Percentiles rank a stretch among this genome's conserved stretches.
Conservation (phyloP, 2,113 vertebrate genomes). For the Brienomyrus brachyistius region DNA sequence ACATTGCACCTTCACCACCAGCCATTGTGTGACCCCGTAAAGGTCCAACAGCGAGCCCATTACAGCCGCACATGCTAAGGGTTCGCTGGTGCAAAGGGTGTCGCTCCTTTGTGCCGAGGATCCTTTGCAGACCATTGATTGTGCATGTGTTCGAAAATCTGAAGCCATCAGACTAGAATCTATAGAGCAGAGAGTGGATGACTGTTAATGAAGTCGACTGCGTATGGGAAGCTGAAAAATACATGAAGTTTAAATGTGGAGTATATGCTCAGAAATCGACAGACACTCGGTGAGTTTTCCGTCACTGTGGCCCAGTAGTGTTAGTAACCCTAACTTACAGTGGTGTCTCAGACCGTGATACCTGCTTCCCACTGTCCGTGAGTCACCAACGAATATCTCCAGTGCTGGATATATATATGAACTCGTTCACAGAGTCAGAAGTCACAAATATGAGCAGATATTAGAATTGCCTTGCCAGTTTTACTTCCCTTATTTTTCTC, state of each 20-base stretch:
- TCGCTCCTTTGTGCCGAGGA: not conserved
- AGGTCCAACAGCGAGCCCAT: not conserved
- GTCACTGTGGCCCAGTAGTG: not conserved
- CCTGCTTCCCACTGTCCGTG: not conserved
- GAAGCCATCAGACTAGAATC: not conserved
- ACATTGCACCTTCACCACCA: not conserved
- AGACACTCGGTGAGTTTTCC: not conserved
- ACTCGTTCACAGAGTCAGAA: not conserved
- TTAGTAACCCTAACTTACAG: not conserved
- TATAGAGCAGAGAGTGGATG: not conserved
- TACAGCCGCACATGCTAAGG: not conserved
- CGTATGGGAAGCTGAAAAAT: not conserved
- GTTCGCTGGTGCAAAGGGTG: not conserved
- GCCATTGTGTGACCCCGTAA: not conserved
- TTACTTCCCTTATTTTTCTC: not conserved
- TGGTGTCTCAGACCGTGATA: not conserved
- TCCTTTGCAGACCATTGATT: not conserved
- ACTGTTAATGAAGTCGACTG: not conserved
- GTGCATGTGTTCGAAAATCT: not conserved
- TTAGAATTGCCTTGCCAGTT: not conserved
- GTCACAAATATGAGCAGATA: not conserved
- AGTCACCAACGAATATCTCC: not conserved
- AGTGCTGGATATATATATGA: no score
- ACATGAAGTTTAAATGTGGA: not conserved
- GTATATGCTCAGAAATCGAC: not conserved